Evolutionary conservation across 2,888 invertebrate species (phyloP).

Genomic region (Diloba caeruleocephala): DNA sequence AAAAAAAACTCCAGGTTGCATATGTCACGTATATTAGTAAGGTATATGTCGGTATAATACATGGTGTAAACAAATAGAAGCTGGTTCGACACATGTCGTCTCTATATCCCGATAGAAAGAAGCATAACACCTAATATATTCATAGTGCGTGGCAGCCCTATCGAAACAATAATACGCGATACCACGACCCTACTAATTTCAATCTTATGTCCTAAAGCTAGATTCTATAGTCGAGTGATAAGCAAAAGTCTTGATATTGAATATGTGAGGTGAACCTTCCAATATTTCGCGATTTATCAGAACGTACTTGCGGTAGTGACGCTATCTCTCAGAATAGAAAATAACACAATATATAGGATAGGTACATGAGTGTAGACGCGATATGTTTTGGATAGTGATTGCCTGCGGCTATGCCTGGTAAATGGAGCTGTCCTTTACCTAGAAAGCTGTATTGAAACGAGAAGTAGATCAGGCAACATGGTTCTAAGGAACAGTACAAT

Average conservation of each 20-base stretch:
- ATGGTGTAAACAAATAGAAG: slow-evolving; percentile 36
- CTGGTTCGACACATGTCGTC: slow-evolving; percentile 42
- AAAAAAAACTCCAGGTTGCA: slow-evolving; percentile 5
- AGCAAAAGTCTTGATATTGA: slow-evolving; percentile 32
- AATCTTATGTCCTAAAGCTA: background rate
- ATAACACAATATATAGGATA: slow-evolving; percentile 51
- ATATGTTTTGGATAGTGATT: slow-evolving; percentile 27
- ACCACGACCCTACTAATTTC: background rate
- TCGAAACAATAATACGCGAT: slow-evolving; percentile 33
- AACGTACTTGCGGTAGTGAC: slow-evolving; percentile 52
- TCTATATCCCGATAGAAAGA: slow-evolving; percentile 29
- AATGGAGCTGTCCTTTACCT: background rate
- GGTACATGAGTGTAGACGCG: slow-evolving; percentile 35
- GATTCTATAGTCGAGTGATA: slow-evolving; percentile 6
- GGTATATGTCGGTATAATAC: slow-evolving; percentile 30
- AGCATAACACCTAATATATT: slow-evolving; percentile 47
- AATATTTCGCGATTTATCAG: slow-evolving; percentile 55
- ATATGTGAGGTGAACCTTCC: slow-evolving; percentile 49
- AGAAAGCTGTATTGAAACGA: background rate
- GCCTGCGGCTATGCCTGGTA: slow-evolving; percentile 6
- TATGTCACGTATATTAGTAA: slow-evolving; percentile 10
- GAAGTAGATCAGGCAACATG: background rate
- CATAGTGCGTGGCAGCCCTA: slow-evolving; percentile 36
- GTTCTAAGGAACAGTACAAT: too few species aligned
- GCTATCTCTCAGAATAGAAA: slow-evolving; percentile 43